phyloP scores from a whole-genome alignment of 64 coral and sea anemone genomes.

The Montipora cactus region DNA sequence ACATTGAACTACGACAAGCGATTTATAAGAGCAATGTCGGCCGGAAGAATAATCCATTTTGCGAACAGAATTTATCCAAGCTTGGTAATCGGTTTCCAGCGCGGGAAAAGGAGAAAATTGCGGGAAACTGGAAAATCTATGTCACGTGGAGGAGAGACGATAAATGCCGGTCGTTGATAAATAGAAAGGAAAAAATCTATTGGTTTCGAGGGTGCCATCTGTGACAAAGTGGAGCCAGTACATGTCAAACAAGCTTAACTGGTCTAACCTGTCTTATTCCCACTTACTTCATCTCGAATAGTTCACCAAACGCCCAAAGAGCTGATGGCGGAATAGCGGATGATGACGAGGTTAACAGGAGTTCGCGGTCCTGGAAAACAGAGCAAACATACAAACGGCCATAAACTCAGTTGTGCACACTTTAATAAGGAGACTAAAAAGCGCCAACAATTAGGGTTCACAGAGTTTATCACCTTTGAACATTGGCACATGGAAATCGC shows the following conservation, averaged over 20 bases:
- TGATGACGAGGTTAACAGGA: slow-evolving; percentile 84
- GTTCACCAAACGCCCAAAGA: slow-evolving; percentile 84
- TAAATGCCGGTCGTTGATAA: no score
- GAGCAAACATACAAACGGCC: neutral
- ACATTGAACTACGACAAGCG: no score
- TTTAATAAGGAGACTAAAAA: neutral
- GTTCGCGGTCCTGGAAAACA: slow-evolving; percentile 59
- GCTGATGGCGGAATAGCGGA: slow-evolving; percentile 87
- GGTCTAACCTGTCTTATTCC: neutral
- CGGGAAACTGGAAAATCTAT: no score
- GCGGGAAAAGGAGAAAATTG: neutral
- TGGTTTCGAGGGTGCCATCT: no score
- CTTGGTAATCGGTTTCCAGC: neutral
- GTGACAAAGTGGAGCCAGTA: no score
- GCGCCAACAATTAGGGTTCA: neutral
- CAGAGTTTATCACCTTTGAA: slow-evolving; percentile 57
- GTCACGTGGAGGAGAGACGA: no score
- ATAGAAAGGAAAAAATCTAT: no score
- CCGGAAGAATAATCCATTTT: no score
- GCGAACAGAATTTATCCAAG: no score
- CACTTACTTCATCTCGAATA: slow-evolving; percentile 93
- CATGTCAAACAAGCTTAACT: no score
- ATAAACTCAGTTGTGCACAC: neutral
- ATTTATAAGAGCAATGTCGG: no score
- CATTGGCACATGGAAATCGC: slow-evolving; percentile 92